phyloP scores from a whole-genome alignment of 1,140 invertebrate genomes.

The Pseudobourletiella spinata region DNA sequence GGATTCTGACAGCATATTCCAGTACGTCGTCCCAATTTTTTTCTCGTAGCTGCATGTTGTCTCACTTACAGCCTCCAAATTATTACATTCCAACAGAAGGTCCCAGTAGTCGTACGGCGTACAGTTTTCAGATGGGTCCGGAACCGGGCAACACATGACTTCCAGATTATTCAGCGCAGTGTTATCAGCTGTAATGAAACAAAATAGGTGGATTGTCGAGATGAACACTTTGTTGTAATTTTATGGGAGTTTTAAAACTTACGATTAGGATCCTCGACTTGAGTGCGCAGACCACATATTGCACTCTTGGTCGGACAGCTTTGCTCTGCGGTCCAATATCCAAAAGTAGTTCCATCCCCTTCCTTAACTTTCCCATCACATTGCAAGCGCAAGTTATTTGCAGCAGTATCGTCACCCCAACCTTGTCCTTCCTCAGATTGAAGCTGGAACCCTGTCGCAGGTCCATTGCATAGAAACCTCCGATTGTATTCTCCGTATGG shows the following conservation, averaged over 20 bases:
- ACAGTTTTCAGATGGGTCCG: slow-evolving; percentile 22
- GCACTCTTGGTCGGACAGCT: slow-evolving; percentile 10
- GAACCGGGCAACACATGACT: slow-evolving; percentile 22
- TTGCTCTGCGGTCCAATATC: slow-evolving; percentile 15
- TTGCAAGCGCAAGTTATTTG: slow-evolving; percentile 14
- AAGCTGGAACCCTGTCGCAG: slow-evolving; percentile 15
- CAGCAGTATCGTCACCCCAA: slow-evolving; percentile 13
- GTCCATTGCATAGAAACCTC: slow-evolving; percentile 12
- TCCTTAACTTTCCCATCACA: slow-evolving; percentile 8
- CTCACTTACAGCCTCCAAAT: slow-evolving; percentile 8
- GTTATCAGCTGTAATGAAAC: slow-evolving; percentile 8
- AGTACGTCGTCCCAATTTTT: slow-evolving; percentile 9
- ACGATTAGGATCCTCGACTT: slow-evolving; percentile 10
- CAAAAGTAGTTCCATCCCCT: slow-evolving; percentile 17
- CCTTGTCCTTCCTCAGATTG: slow-evolving; percentile 9
- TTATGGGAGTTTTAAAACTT: background rate
- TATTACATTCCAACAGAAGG: slow-evolving; percentile 28
- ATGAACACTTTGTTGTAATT: too few species aligned
- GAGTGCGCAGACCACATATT: slow-evolving; percentile 19
- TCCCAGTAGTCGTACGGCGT: slow-evolving; percentile 23
- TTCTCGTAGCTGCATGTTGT: slow-evolving; percentile 18
- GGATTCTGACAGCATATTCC: slow-evolving; percentile 1
- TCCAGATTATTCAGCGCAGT: slow-evolving; percentile 16
- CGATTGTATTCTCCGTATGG: slow-evolving; percentile 1
- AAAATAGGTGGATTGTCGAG: slow-evolving; percentile 1